Evolutionary conservation across 1,140 invertebrate species (phyloP).

Genomic region (Drosophila setifemur): DNA sequence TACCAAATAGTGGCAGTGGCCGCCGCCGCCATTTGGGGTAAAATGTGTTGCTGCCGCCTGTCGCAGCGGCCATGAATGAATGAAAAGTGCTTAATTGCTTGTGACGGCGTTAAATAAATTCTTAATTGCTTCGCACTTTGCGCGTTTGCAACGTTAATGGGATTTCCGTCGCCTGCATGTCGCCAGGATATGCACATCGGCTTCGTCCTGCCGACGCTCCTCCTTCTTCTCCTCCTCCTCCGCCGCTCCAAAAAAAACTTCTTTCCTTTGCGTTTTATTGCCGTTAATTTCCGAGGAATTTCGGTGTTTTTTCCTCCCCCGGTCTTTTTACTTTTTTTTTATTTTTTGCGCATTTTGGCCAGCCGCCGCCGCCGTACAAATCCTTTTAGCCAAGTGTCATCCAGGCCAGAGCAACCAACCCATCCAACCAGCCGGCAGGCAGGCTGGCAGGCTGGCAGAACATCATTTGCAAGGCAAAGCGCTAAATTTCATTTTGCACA

Average conservation of each 20-base stretch:
- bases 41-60: constrained; percentile 56
- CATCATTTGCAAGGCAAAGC: constrained; percentile 80
- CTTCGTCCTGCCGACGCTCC: not conserved
- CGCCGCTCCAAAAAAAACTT: too few species aligned
- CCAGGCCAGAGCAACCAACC: constrained; percentile 20
- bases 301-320: constrained; percentile 1
- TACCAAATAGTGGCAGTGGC: not conserved
- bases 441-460: constrained; percentile 38
- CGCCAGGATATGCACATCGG: constrained; percentile 46
- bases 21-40: constrained; percentile 35
- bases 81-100: constrained; percentile 82
- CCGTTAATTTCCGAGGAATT: constrained; percentile 69
- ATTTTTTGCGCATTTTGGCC: constrained; percentile 44
- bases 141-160: constrained; percentile 81
- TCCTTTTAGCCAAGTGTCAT: constrained; percentile 75
- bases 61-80: constrained; percentile 65
- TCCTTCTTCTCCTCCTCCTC: constrained; percentile 12
- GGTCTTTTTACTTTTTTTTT: constrained; percentile 3
- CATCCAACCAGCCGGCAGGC: constrained; percentile 35
- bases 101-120: constrained; percentile 83
- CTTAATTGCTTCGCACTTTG: constrained; percentile 82
- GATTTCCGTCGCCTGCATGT: constrained; percentile 58
- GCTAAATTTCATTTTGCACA: constrained; percentile 77
- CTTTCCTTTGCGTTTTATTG: constrained; percentile 72
- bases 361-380: constrained; percentile 68